phyloP scores from a whole-genome alignment of 2,888 invertebrate genomes.

The Caenorhabditis becei region DNA sequence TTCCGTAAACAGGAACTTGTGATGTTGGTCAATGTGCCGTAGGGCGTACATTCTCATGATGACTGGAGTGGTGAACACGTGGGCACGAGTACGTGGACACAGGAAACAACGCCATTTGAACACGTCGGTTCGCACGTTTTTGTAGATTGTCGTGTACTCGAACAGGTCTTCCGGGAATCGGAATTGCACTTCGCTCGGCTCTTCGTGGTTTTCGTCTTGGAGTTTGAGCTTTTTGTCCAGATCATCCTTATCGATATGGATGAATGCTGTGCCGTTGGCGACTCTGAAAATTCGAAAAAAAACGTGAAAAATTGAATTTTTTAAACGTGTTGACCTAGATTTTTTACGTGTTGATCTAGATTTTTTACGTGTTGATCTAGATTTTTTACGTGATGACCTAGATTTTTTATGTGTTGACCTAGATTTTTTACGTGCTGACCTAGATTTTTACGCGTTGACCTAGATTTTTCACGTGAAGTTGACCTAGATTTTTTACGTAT shows the following conservation, averaged over 20 bases:
- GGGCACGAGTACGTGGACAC: conserved; percentile 25
- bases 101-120: conserved; percentile 55
- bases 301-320: neutral
- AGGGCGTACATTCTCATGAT: conserved; percentile 45
- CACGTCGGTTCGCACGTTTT: conserved; percentile 17
- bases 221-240: neutral
- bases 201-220: neutral
- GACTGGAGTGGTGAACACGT: conserved; percentile 35
- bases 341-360: no score
- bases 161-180: conserved; percentile 42
- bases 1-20: conserved; percentile 32
- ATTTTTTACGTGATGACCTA: no score
- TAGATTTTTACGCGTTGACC: no score
- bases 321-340: no score
- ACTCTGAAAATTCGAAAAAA: conserved; percentile 12
- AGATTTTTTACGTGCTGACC: no score
- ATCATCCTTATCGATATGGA: neutral
- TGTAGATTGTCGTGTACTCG: conserved; percentile 24
- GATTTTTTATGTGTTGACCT: no score
- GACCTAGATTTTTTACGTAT: no score
- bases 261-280: conserved; percentile 7
- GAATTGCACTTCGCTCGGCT: neutral
- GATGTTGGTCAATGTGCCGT: conserved; percentile 45
- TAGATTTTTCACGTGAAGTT: no score
- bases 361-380: no score